Conservation (phyloP, 2,888 invertebrate genomes). For the Pristionchus maxplancki region DNA sequence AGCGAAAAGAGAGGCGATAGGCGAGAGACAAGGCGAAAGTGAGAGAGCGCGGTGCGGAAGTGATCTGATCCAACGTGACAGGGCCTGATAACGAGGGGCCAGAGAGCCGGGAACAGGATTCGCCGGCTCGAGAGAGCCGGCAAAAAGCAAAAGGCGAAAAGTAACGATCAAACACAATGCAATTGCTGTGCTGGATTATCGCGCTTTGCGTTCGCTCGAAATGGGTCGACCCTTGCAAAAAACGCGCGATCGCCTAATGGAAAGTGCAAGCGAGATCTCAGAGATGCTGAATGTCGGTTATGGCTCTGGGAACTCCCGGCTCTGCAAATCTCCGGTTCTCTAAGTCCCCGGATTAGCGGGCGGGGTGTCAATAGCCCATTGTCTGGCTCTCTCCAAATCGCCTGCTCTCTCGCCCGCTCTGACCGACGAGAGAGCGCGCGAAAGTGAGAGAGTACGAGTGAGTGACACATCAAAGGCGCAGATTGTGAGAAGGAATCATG, state of each 20-base stretch:
- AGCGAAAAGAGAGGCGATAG: not conserved
- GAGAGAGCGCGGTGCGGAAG: not conserved
- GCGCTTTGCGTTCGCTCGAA: not conserved
- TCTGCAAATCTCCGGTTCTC: not conserved
- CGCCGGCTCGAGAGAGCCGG: not conserved
- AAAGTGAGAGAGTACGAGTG: not conserved
- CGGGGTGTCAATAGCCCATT: conserved; percentile 18
- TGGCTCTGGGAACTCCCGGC: not conserved
- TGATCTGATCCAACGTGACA: not conserved
- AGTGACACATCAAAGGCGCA: not conserved
- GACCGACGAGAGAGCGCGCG: no score
- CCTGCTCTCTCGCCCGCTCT: not conserved
- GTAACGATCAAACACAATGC: not conserved
- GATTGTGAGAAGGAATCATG: not conserved
- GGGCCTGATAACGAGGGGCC: not conserved
- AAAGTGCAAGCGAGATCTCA: not conserved
- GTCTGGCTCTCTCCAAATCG: not conserved
- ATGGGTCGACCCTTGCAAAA: not conserved
- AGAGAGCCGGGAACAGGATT: not conserved
- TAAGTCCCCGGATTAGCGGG: not conserved
- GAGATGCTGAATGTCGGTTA: not conserved
- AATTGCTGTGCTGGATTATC: conserved; percentile 1
- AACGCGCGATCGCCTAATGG: not conserved
- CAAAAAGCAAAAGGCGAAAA: not conserved
- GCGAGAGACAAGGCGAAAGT: conserved; percentile 1